Evolutionary conservation across 2,888 invertebrate genomes (phyloP), one percentile per base, ranked within the genome.

Genomic region (Troides aeacus): DNA sequence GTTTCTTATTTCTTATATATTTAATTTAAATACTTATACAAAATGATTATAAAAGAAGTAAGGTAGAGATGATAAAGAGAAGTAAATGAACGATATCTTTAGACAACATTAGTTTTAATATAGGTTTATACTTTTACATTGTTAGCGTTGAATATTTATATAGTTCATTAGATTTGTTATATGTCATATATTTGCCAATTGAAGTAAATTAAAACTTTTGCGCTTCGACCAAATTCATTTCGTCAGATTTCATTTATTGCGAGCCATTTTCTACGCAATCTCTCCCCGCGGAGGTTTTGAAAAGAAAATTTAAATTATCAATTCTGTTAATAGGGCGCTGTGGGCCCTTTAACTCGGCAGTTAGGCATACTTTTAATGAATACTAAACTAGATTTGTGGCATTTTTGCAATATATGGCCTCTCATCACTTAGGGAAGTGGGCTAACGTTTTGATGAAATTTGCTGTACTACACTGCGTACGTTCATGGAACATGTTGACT

Each of bases 281-380:
- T 62, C 62, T 70, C 70, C 70, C 70, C 24, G 50, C 46, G 62
- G 70, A 58, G 30, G 66, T 66, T 66, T 62, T 39, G 23, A 59
- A 70, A 70, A 70, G 70, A 62, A 70, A 50, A 70, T 66, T 70
- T 66, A 61, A 59, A 66, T 59, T 70, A 66, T 70, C 60, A 60
- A 60, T 66, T 70, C 62, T 63, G 60, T 66, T 70, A 70, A 66
- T 64, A 30, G 63, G 60, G 24, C 70, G 59, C 66, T 21, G 66
- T 50, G 66, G 70, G 36, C 60, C 36, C 46, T 66, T 66, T 70
- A 66, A 66, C 60, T 66, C 24, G 56, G 60, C 63, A 59, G 66
- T 64, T 70, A 60, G 62, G 39, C 53, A 70, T 66, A 66, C 30
- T 70, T 70, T 65, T 66, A 66, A 59, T 70, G 62, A 70, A 62